Percentiles rank a stretch among this genome's conserved stretches.
Conservation (phyloP, 2,888 invertebrate genomes). For the Apamea epomidion region DNA sequence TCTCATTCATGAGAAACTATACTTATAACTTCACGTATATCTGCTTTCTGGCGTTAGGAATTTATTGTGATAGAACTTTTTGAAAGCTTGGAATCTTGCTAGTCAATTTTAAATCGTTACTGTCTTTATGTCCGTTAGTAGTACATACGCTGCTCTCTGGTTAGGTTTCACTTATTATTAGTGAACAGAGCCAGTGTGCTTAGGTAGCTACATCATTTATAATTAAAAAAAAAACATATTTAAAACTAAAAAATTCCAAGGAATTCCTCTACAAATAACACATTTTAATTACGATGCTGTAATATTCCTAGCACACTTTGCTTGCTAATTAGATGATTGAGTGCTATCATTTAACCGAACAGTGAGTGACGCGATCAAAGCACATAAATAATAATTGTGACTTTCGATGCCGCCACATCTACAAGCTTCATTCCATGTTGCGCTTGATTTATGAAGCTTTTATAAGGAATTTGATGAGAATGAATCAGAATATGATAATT, state of each 20-base stretch:
- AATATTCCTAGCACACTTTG: conserved; percentile 15
- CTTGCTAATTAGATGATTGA: conserved; percentile 48
- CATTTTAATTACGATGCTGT: conserved; percentile 24
- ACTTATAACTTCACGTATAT: background rate
- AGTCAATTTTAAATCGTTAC: background rate
- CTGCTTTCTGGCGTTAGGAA: too few species aligned
- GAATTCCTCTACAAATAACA: conserved; percentile 3
- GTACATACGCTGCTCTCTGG: background rate
- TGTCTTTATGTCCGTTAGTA: background rate
- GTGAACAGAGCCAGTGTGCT: background rate
- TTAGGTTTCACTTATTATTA: background rate
- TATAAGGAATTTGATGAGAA: conserved; percentile 4
- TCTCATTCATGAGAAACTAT: background rate
- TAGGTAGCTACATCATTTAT: background rate
- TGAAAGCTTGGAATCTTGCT: background rate
- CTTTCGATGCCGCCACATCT: conserved; percentile 12
- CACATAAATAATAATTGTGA: conserved; percentile 11
- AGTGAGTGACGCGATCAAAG: conserved; percentile 24
- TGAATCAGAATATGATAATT: conserved; percentile 42
- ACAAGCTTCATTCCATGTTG: conserved; percentile 12
- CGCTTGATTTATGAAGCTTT: conserved; percentile 36
- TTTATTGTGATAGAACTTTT: background rate
- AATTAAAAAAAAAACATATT: background rate
- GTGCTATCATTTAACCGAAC: conserved; percentile 26
- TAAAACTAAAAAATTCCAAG: background rate